These are phyloP conservation scores for Poecilia gillii DNA, from an alignment of 2,797 vertebrate genomes.

Conservation along the genomic window DNA sequence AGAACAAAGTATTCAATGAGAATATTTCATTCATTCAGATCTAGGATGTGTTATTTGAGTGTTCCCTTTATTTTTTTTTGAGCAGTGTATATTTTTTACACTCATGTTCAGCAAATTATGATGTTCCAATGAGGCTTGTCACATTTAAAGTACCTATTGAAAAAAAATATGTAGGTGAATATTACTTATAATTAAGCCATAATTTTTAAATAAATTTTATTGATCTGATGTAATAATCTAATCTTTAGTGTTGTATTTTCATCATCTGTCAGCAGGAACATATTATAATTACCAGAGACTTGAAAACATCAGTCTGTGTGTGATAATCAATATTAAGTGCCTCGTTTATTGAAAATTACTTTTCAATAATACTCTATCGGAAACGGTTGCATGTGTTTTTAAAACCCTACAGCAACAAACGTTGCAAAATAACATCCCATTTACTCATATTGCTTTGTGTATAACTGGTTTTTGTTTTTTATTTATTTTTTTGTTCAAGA, in stretches of 20 bases:
- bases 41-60: too few species aligned
- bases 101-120: not conserved
- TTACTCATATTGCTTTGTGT: conserved; percentile 9
- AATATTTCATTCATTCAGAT: too few species aligned
- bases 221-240: not conserved
- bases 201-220: not conserved
- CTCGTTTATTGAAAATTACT: not conserved
- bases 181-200: not conserved
- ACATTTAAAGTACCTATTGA: not conserved
- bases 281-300: not conserved
- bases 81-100: not conserved
- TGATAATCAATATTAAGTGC: not conserved
- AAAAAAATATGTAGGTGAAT: not conserved
- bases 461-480: conserved; percentile 4
- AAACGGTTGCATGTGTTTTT: not conserved
- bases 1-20: too few species aligned
- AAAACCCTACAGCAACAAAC: conserved; percentile 14
- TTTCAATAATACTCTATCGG: not conserved
- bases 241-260: not conserved
- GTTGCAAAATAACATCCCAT: conserved; percentile 12
- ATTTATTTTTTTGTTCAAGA: conserved; percentile 17
- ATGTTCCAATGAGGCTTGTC: not conserved
- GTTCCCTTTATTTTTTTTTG: too few species aligned
- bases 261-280: not conserved
- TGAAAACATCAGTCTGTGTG: not conserved